Conservation (phyloP, 2,888 invertebrate genomes). For the Cephus pygmeus region DNA sequence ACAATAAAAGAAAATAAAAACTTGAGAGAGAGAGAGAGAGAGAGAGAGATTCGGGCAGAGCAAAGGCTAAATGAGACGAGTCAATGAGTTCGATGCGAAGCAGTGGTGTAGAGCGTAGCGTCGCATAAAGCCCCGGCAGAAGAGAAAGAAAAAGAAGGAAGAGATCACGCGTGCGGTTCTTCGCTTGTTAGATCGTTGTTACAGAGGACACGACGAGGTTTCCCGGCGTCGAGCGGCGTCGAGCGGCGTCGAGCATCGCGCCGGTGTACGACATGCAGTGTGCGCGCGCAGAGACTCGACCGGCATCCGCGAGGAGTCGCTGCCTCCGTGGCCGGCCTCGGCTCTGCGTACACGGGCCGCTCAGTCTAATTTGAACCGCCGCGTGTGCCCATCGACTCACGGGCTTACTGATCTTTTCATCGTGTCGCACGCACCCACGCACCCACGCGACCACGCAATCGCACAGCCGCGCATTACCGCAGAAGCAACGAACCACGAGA, state of each 20-base stretch:
- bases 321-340: constrained; percentile 63
- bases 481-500: too few relatives aligned
- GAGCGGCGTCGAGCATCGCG: constrained; percentile 16
- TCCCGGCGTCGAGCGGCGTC: too few relatives aligned
- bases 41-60: constrained; percentile 14
- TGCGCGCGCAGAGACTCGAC: constrained; percentile 63
- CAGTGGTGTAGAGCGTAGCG: constrained; percentile 13
- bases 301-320: constrained; percentile 64
- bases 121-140: constrained; percentile 13
- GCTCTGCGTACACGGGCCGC: constrained; percentile 58
- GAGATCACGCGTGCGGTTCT: constrained; percentile 46
- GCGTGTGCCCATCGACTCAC: constrained; percentile 62
- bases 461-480: neutral
- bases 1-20: too few relatives aligned
- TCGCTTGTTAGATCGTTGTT: constrained; percentile 49
- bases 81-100: too few relatives aligned
- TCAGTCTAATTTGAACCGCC: constrained; percentile 67
- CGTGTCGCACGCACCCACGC: constrained; percentile 25
- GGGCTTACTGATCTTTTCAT: constrained; percentile 34
- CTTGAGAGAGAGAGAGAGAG: constrained; percentile 12
- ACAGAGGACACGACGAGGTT: constrained; percentile 18
- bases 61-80: neutral
- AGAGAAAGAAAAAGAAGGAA: constrained; percentile 18
- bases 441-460: constrained; percentile 14
- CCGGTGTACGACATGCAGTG: constrained; percentile 30